A percentile compares a stretch with the other conserved stretches of the same genome.
Evolutionary conservation across 2,888 invertebrate genomes (phyloP).

Genomic region (Apotomis betuletana): DNA sequence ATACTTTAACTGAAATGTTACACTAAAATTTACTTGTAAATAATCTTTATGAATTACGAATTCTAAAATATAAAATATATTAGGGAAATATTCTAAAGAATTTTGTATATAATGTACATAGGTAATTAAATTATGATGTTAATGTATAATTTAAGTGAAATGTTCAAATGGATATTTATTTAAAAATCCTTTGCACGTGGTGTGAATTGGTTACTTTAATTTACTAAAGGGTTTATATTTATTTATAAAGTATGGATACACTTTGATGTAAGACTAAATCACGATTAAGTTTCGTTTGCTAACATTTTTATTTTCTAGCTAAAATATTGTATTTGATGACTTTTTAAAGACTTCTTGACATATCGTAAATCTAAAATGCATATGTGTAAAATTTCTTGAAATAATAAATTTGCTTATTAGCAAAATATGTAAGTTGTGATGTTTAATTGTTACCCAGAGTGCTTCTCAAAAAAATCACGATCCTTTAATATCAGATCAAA

Average conservation of each 20-base stretch:
- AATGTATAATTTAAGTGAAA: conserved; percentile 40
- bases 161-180: conserved; percentile 40
- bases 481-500: neutral
- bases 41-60: conserved; percentile 45
- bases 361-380: conserved; percentile 75
- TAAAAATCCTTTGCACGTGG: conserved; percentile 26
- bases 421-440: conserved; percentile 50
- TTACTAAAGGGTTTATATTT: neutral
- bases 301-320: neutral
- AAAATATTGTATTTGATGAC: conserved; percentile 60
- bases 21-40: conserved; percentile 47
- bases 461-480: neutral
- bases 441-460: conserved; percentile 13
- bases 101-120: conserved; percentile 53
- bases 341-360: conserved; percentile 80
- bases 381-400: conserved; percentile 74
- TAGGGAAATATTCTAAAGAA: conserved; percentile 53
- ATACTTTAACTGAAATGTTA: conserved; percentile 50
- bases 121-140: conserved; percentile 43
- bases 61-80: conserved; percentile 44
- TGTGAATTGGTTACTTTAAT: neutral
- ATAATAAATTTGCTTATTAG: conserved; percentile 79
- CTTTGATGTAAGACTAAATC: conserved; percentile 2
- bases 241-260: neutral
- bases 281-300: neutral